Evolutionary conservation across 2,888 invertebrate species (phyloP).

Genomic region (Xestia ashworthii): DNA sequence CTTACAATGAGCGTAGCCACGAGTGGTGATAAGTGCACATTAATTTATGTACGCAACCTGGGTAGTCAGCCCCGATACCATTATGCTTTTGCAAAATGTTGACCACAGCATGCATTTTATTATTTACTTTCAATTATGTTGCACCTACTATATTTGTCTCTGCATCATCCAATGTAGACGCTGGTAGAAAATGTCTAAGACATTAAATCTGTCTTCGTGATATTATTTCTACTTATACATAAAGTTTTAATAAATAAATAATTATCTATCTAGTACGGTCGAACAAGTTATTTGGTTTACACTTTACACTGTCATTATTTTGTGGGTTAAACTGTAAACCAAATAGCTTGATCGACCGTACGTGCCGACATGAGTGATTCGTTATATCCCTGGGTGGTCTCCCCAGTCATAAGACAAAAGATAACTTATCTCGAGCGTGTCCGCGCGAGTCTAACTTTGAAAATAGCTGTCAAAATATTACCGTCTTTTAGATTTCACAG

Average conservation of each 20-base stretch:
- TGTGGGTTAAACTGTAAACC: too few relatives aligned
- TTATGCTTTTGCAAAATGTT: neutral
- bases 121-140: neutral
- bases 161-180: neutral
- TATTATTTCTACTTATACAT: neutral
- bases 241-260: neutral
- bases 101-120: neutral
- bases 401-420: neutral
- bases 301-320: too few relatives aligned
- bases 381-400: slow-evolving; percentile 23
- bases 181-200: neutral
- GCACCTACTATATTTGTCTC: neutral
- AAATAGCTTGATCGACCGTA: too few relatives aligned
- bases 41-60: neutral
- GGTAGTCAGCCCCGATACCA: neutral
- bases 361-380: neutral
- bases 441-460: neutral
- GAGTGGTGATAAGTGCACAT: neutral
- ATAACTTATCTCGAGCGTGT: slow-evolving; percentile 18
- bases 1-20: neutral
- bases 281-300: too few relatives aligned
- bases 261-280: neutral
- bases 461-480: neutral
- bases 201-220: neutral
- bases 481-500: neutral